Evolutionary conservation across 35 echinoderm and acorn worm genomes (phyloP), one percentile per base, ranked within the genome.

Genomic region (Amphiura filiformis): DNA sequence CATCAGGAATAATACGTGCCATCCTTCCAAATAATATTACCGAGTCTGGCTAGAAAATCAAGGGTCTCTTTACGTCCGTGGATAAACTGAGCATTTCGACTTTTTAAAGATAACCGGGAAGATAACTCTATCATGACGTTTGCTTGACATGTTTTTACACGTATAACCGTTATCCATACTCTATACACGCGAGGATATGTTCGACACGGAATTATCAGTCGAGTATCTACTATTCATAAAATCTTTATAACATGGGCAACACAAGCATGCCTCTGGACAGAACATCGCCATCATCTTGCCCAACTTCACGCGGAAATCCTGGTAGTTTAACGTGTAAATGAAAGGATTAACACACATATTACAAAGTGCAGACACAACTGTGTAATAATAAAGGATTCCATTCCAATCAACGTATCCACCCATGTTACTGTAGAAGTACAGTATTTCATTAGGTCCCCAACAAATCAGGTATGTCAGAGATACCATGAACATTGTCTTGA

Each of bases 391-490:
- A 40, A 82, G 88, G 39, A 83, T 49, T 13, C 91, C 86, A 32
- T 83, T 85, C 28, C 90, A 97, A 52, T 97, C 91, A 15, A 91
- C 86, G 11, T 81, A 35, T 31, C 81, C 44, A 0, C 91, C 90
- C 12, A 97, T 56, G 40, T 97, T 97, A 77, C 88, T 91, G 33
- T 93, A 39, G 18, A 97, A 88, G 37, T 89, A 97, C 31, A 90
- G 84, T 20, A 93, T 42, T 84, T 90, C 91, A 38, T 97, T 93
- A 4, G 91, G 95, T 38, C 92, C 86, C 95, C 95, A 97, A 76
- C 91, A 93, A 52, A 97, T 87, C 22, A 93, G 80, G 49, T 93
- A 97, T 5, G 89, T 88, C 20, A 91, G 49, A 28, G 91, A 92
- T 37, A 97, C 95, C 33, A 91, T 83, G 17, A 90, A 83, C 36